These are phyloP conservation scores for Abramis brama DNA, from an alignment of 2,113 vertebrate genomes.

Conservation along the genomic window DNA sequence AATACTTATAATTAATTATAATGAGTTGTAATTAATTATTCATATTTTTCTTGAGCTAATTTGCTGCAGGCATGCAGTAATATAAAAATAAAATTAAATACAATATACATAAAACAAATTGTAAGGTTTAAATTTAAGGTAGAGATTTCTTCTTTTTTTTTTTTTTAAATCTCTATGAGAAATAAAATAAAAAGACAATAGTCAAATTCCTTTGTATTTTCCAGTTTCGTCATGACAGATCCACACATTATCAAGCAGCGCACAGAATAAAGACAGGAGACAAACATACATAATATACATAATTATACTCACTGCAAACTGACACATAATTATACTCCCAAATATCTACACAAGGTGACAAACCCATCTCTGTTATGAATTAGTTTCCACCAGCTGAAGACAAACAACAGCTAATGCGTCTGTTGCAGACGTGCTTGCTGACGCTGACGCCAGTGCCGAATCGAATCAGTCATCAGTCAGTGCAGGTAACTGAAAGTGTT, in stretches of 20 bases:
- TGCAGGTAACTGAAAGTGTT: conserved; percentile 1
- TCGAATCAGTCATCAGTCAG: conserved; percentile 14
- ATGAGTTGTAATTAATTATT: too few relatives aligned
- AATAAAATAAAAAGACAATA: background rate
- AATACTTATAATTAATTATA: too few relatives aligned
- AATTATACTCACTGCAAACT: conserved; percentile 3
- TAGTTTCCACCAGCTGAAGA: background rate
- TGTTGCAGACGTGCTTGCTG: conserved; percentile 9
- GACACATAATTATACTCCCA: background rate
- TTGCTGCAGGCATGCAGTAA: too few relatives aligned
- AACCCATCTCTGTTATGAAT: background rate
- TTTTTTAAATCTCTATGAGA: background rate
- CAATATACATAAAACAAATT: background rate
- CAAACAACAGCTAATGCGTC: conserved; percentile 13
- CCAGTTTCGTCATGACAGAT: background rate
- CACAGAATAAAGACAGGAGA: background rate
- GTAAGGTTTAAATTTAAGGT: background rate
- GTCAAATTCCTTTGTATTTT: background rate
- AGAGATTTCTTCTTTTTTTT: background rate
- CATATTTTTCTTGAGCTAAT: too few relatives aligned
- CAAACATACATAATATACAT: background rate
- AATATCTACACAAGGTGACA: conserved; percentile 17
- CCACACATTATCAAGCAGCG: background rate
- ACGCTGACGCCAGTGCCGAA: conserved; percentile 28
- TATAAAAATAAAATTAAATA: too few relatives aligned